A percentile compares a stretch with the other conserved stretches of the same genome.
Conservation (phyloP, 2,113 vertebrate species). For the Cephalophus harveyi region DNA sequence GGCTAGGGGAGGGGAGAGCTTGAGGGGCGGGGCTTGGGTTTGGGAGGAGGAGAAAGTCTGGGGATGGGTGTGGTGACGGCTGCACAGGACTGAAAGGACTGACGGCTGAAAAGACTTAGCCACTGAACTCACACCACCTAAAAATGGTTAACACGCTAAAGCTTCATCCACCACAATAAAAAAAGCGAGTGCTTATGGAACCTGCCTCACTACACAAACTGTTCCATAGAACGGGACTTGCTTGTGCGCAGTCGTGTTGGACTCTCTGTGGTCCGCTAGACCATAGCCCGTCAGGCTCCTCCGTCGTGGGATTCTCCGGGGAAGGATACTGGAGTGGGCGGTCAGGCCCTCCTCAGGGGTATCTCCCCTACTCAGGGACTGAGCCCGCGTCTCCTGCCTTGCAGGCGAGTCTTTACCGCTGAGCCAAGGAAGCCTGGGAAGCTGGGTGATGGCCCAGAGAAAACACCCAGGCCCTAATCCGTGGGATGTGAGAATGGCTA, state of each 20-base stretch:
- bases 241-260: rapidly evolving
- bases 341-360: background rate
- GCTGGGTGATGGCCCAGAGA: too few species aligned
- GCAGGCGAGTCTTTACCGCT: background rate
- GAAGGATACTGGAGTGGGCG: background rate
- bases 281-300: background rate
- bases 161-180: background rate
- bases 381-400: background rate
- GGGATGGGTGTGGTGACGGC: too few species aligned
- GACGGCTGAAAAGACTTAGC: background rate
- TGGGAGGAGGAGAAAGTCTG: background rate
- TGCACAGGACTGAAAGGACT: background rate
- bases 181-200: background rate
- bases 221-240: background rate
- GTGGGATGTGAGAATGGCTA: background rate
- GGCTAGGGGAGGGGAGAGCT: background rate
- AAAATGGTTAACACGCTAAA: background rate
- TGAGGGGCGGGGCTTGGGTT: background rate
- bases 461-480: background rate
- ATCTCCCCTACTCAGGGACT: background rate
- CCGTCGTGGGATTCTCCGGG: background rate
- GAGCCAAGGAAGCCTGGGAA: background rate
- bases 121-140: background rate
- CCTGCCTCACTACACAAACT: background rate
- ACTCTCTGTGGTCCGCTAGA: background rate